Percentiles rank a stretch among this genome's conserved stretches.
Conservation (phyloP, 2,888 invertebrate species). For the Aporophyla lueneburgensis region DNA sequence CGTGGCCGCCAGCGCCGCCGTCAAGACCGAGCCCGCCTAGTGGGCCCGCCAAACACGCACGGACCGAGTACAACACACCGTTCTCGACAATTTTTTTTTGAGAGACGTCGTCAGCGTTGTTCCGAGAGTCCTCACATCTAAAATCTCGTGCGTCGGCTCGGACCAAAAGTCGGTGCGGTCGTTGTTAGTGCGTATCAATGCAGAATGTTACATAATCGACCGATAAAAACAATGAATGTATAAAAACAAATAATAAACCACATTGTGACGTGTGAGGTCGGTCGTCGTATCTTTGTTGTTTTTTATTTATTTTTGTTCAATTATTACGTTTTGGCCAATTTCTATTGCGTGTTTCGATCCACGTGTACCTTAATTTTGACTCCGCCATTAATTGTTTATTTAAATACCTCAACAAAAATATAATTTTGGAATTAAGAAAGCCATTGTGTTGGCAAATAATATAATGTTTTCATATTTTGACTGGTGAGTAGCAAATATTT, state of each 20-base stretch:
- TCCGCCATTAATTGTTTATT: conserved; percentile 24
- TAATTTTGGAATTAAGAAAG: conserved; percentile 14
- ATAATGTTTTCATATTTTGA: conserved; percentile 19
- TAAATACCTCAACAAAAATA: conserved; percentile 36
- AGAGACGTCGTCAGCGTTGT: conserved; percentile 22
- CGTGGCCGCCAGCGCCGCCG: conserved; percentile 86
- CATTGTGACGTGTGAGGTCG: conserved; percentile 16
- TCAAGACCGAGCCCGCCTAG: conserved; percentile 87
- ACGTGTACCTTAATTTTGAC: conserved; percentile 26
- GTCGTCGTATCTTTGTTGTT: conserved; percentile 30
- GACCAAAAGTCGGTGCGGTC: neutral
- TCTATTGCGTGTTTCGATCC: conserved; percentile 20
- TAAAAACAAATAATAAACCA: conserved; percentile 16
- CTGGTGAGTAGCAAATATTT: conserved; percentile 39
- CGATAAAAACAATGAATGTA: conserved; percentile 28
- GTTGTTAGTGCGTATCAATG: conserved; percentile 40
- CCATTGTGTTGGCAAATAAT: conserved; percentile 18
- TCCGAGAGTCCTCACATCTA: conserved; percentile 11
- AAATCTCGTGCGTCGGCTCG: conserved; percentile 8
- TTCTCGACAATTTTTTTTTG: conserved; percentile 34
- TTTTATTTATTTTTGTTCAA: conserved; percentile 43
- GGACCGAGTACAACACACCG: neutral
- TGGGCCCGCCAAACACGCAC: neutral
- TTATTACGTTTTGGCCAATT: conserved; percentile 19
- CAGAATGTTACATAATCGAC: conserved; percentile 37